Conservation (phyloP, 2,113 vertebrate species). For the Cynopterus brachyotis region DNA sequence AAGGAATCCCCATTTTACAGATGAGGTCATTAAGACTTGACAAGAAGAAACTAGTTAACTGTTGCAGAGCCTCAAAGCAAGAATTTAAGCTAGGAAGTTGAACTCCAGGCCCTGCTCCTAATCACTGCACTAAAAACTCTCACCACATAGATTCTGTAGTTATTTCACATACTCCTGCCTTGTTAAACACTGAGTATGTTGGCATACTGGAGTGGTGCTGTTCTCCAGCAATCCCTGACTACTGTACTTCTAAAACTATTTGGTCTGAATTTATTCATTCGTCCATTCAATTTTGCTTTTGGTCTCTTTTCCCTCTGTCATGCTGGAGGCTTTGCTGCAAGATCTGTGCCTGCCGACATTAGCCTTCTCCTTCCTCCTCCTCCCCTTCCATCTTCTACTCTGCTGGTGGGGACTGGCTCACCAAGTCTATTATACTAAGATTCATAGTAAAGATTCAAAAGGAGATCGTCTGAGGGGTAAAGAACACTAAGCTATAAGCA, state of each 20-base stretch:
- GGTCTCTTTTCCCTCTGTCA: background rate
- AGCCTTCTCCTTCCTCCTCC: background rate
- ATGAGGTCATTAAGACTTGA: background rate
- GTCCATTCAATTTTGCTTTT: background rate
- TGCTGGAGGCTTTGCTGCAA: background rate
- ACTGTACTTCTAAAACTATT: background rate
- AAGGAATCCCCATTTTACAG: background rate
- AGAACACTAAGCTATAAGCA: background rate
- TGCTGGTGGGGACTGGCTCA: background rate
- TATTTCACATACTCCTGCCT: background rate
- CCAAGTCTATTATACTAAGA: background rate
- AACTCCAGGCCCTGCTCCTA: background rate
- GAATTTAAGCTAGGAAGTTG: background rate
- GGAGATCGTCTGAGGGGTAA: background rate
- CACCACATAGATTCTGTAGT: background rate
- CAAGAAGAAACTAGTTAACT: background rate
- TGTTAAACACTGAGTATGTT: rapidly evolving
- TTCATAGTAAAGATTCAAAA: background rate
- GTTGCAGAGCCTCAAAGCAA: background rate
- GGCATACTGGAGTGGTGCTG: background rate
- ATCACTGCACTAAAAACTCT: background rate
- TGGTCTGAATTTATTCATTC: background rate
- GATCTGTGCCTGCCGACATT: background rate
- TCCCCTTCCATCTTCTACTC: background rate
- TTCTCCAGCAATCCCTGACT: background rate